Percentiles rank a stretch among this genome's conserved stretches.
Evolutionary conservation across 2,113 vertebrate genomes (phyloP).

Genomic region (Aphyosemion australe): DNA sequence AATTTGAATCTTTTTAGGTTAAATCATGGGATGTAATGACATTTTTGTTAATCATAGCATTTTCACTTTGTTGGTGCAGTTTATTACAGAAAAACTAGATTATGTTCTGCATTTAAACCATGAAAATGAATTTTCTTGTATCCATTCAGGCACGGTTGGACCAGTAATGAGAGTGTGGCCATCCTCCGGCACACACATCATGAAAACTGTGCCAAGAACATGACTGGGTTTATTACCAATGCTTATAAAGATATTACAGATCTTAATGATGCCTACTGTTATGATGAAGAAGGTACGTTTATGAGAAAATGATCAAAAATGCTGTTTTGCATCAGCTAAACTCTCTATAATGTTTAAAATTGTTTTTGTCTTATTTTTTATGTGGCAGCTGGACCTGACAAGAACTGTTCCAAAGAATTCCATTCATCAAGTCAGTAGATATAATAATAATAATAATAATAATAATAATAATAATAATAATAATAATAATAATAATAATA

Average conservation of each 20-base stretch:
- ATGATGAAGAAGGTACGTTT: constrained; percentile 81
- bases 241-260: background rate
- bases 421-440: constrained; percentile 29
- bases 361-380: background rate
- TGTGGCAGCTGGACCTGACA: constrained; percentile 16
- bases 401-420: background rate
- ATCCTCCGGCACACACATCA: constrained; percentile 83
- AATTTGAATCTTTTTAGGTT: no score
- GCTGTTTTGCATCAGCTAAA: background rate
- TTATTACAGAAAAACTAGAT: no score
- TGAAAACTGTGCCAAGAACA: constrained; percentile 81
- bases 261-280: constrained; percentile 85
- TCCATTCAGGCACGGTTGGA: constrained; percentile 86
- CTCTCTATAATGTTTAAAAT: constrained; percentile 8
- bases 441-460: no score
- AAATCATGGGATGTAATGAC: no score
- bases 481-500: no score
- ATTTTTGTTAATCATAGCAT: no score
- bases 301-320: background rate
- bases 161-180: constrained; percentile 49
- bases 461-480: no score
- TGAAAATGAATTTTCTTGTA: background rate
- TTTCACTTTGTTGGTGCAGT: no score
- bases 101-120: no score
- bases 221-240: constrained; percentile 76